Conservation (phyloP, 1,140 invertebrate genomes). For the Bombus vancouverensis region DNA sequence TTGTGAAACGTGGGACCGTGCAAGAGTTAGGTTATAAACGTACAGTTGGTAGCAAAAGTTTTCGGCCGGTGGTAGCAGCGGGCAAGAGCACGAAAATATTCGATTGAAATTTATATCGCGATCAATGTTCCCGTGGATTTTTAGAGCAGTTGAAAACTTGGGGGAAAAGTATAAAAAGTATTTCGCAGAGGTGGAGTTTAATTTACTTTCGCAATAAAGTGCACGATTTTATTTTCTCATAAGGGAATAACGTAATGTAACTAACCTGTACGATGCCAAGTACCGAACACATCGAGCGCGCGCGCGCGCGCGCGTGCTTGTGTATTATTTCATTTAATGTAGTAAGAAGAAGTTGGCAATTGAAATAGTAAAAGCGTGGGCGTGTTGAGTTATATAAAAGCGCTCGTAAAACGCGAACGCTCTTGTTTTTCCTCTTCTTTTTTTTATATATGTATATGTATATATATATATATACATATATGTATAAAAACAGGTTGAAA, state of each 20-base stretch:
- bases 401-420: background rate
- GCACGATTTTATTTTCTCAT: conserved; percentile 30
- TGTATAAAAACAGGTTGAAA: background rate
- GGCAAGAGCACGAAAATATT: conserved; percentile 6
- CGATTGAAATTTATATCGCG: conserved; percentile 47
- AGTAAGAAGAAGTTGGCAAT: conserved; percentile 10
- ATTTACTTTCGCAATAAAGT: conserved; percentile 34
- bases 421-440: background rate
- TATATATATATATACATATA: too few relatives aligned
- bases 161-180: conserved; percentile 4
- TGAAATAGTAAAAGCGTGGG: background rate
- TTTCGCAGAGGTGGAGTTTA: conserved; percentile 12
- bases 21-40: conserved; percentile 20
- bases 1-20: conserved; percentile 19
- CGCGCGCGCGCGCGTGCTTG: background rate
- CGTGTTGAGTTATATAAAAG: background rate
- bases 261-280: background rate
- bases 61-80: background rate
- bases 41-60: conserved; percentile 25
- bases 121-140: conserved; percentile 37
- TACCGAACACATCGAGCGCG: too few relatives aligned
- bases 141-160: conserved; percentile 20
- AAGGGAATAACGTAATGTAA: conserved; percentile 4
- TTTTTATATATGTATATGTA: too few relatives aligned
- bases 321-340: conserved; percentile 17